phyloP scores from a whole-genome alignment of 2,797 vertebrate genomes.

The Periophthalmus magnuspinnatus region DNA sequence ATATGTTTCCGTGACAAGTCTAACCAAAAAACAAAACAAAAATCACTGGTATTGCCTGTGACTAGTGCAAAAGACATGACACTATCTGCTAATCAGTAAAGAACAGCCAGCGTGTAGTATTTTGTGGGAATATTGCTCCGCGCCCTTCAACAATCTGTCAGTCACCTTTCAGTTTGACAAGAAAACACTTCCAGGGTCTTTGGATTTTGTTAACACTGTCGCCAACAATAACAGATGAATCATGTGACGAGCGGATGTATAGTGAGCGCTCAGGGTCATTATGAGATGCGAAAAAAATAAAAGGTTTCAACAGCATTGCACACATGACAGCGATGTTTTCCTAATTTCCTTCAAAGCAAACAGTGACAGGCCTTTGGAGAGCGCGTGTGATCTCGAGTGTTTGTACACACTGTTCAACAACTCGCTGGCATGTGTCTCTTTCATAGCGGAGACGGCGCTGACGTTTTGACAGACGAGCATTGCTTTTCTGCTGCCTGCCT shows the following conservation, averaged over 20 bases:
- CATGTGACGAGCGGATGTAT: conserved; percentile 56
- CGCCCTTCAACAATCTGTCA: conserved; percentile 44
- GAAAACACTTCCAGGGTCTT: conserved; percentile 52
- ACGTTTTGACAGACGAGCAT: conserved; percentile 71
- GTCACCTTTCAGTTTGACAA: conserved; percentile 66
- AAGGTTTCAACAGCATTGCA: conserved; percentile 41
- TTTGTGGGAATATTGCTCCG: conserved; percentile 14
- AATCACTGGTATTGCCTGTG: no score
- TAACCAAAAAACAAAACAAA: no score
- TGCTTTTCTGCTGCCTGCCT: conserved; percentile 52
- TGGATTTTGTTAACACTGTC: conserved; percentile 55
- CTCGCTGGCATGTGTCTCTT: conserved; percentile 59
- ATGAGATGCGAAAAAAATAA: conserved; percentile 44
- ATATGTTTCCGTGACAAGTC: no score
- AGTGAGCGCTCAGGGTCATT: conserved; percentile 52
- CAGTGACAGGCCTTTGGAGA: conserved; percentile 60
- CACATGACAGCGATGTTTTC: conserved; percentile 67
- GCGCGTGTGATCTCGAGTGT: conserved; percentile 61
- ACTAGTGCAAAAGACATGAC: conserved; percentile 50
- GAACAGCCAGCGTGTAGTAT: conserved; percentile 32
- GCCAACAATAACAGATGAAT: conserved; percentile 45
- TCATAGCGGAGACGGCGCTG: conserved; percentile 62
- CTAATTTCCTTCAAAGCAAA: conserved; percentile 58
- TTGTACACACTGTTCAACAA: conserved; percentile 70
- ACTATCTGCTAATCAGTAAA: conserved; percentile 61